Evolutionary conservation across 1,140 invertebrate genomes (phyloP).

Genomic region (Prorops nasuta): DNA sequence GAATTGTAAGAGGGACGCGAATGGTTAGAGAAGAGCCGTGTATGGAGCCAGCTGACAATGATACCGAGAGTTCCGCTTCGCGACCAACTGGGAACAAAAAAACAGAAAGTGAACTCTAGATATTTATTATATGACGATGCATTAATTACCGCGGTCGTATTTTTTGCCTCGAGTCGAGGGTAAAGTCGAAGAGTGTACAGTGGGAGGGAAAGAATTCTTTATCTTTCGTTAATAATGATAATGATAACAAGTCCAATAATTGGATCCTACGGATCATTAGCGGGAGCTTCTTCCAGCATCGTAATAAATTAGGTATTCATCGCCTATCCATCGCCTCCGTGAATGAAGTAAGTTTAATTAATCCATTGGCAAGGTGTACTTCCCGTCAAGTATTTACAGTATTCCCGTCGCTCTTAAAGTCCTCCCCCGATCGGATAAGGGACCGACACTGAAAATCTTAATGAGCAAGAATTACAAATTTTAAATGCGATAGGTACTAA

Average conservation of each 20-base stretch:
- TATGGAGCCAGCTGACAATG: conserved; percentile 32
- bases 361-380: conserved; percentile 6
- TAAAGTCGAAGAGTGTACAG: conserved; percentile 1
- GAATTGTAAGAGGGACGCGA: conserved; percentile 3
- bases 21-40: too few relatives aligned
- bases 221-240: conserved; percentile 34
- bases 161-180: conserved; percentile 19
- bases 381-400: not conserved
- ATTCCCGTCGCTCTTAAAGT: not conserved
- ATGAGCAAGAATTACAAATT: not conserved
- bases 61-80: too few relatives aligned
- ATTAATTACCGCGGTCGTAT: conserved; percentile 48
- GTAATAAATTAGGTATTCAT: conserved; percentile 34
- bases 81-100: too few relatives aligned
- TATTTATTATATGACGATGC: conserved; percentile 47
- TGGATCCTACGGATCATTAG: conserved; percentile 36
- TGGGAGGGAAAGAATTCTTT: conserved; percentile 18
- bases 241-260: conserved; percentile 37
- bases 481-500: too few relatives aligned
- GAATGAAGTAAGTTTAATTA: conserved; percentile 33
- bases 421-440: not conserved
- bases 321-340: conserved; percentile 11
- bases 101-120: too few relatives aligned
- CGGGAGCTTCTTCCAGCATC: conserved; percentile 18
- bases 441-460: too few relatives aligned